Percentiles rank a stretch among this genome's conserved stretches.
Evolutionary conservation across 2,888 invertebrate genomes (phyloP).

Genomic region (Tenthredo amoena): DNA sequence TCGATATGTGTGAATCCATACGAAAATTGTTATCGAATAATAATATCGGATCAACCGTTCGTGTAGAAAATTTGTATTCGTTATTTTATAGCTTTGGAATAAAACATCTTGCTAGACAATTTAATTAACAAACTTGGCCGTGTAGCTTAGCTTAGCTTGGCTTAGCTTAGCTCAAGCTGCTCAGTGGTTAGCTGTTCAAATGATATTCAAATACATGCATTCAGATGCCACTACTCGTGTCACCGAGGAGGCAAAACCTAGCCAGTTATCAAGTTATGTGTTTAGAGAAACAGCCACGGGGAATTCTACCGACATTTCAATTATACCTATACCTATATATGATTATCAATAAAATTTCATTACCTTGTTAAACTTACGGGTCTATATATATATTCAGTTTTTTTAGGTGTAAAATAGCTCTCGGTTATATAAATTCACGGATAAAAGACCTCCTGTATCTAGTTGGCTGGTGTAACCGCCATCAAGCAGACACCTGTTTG

Average conservation of each 20-base stretch:
- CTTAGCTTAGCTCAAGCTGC: neutral
- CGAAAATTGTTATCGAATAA: neutral
- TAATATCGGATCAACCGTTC: neutral
- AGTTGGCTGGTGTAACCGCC: constrained; percentile 40
- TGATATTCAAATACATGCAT: constrained; percentile 50
- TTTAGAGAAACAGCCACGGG: neutral
- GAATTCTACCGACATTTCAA: neutral
- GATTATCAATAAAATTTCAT: constrained; percentile 36
- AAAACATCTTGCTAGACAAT: constrained; percentile 25
- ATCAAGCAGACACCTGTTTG: constrained; percentile 47
- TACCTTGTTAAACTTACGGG: neutral
- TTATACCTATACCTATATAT: neutral
- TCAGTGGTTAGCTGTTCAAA: constrained; percentile 17
- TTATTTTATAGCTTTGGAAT: neutral
- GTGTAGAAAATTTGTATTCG: neutral
- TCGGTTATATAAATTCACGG: constrained; percentile 18
- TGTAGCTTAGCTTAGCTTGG: neutral
- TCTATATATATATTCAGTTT: neutral
- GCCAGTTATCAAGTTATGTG: constrained; percentile 10
- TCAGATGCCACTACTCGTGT: constrained; percentile 45
- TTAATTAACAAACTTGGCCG: constrained; percentile 33
- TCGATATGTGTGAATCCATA: neutral
- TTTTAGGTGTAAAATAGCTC: neutral
- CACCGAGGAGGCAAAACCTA: constrained; percentile 6
- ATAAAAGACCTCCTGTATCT: constrained; percentile 10